Conservation (phyloP, 2,113 vertebrate genomes). For the Petrocephalus zakoni region DNA sequence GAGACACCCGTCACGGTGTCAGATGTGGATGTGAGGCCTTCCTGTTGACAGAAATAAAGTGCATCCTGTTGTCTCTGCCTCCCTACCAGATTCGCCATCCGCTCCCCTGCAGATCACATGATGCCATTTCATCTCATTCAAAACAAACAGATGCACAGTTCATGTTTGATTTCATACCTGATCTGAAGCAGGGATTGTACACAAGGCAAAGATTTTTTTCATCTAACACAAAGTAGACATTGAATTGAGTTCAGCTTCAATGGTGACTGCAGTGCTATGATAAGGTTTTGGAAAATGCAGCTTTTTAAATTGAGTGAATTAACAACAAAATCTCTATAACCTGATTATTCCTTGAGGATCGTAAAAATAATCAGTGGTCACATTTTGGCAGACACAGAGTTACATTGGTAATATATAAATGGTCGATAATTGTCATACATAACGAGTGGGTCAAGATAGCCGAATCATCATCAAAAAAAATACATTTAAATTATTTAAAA, state of each 20-base stretch:
- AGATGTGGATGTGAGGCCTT: constrained; percentile 1
- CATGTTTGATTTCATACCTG: not conserved
- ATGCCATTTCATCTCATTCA: not conserved
- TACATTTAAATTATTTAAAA: not conserved
- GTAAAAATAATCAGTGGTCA: not conserved
- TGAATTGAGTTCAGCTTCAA: not conserved
- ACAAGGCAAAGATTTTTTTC: not conserved
- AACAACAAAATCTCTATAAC: not conserved
- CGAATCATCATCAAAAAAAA: not conserved
- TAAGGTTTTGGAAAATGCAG: not conserved
- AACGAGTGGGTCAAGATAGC: not conserved
- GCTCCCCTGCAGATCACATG: not conserved
- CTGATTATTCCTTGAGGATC: not conserved
- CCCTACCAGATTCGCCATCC: not conserved
- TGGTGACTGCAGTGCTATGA: not conserved
- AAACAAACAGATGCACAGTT: not conserved
- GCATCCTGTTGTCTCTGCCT: constrained; percentile 24
- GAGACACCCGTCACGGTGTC: not conserved
- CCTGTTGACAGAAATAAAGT: constrained; percentile 21
- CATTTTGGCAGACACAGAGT: not conserved
- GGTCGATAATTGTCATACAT: not conserved
- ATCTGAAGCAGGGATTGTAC: not conserved
- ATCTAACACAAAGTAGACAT: not conserved
- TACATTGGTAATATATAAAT: not conserved
- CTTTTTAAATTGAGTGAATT: not conserved